Evolutionary conservation across 2,797 vertebrate genomes (phyloP).

Genomic region (Sebastolobus altivelis): DNA sequence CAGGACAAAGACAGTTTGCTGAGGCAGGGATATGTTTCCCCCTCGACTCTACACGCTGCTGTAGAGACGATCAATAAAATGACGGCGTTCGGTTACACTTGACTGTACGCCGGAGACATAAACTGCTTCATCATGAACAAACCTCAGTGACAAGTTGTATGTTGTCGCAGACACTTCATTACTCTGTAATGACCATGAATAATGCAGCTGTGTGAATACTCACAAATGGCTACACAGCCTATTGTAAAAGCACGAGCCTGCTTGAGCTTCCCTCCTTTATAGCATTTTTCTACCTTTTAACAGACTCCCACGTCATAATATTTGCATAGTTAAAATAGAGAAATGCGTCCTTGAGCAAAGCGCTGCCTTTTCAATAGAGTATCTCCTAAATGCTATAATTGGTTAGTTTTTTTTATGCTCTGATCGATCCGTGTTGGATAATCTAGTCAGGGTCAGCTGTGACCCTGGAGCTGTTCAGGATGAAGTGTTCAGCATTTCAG

Average conservation of each 20-base stretch:
- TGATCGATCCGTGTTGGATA: not conserved
- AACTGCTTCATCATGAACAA: slow-evolving; percentile 33
- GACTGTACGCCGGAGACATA: slow-evolving; percentile 1
- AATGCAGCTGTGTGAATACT: slow-evolving; percentile 35
- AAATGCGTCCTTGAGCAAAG: not conserved
- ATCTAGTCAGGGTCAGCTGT: slow-evolving; percentile 5
- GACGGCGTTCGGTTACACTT: slow-evolving; percentile 19
- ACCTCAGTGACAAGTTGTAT: slow-evolving; percentile 38
- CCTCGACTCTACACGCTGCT: slow-evolving; percentile 12
- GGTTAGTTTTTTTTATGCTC: not conserved
- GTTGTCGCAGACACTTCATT: slow-evolving; percentile 52
- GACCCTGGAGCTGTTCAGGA: slow-evolving; percentile 1
- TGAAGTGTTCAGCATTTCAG: not conserved
- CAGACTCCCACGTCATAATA: not conserved
- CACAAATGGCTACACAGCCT: not conserved
- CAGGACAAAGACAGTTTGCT: slow-evolving; percentile 68
- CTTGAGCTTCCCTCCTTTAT: not conserved
- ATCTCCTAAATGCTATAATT: not conserved
- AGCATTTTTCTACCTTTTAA: not conserved
- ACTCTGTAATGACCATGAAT: slow-evolving; percentile 58
- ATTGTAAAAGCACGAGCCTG: not conserved
- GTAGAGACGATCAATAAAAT: slow-evolving; percentile 36
- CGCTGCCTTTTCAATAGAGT: not conserved
- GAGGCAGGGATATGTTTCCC: slow-evolving; percentile 35
- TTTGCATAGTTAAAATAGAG: not conserved